phyloP scores from a whole-genome alignment of 64 coral and sea anemone genomes.

The Anthopleura sola region DNA sequence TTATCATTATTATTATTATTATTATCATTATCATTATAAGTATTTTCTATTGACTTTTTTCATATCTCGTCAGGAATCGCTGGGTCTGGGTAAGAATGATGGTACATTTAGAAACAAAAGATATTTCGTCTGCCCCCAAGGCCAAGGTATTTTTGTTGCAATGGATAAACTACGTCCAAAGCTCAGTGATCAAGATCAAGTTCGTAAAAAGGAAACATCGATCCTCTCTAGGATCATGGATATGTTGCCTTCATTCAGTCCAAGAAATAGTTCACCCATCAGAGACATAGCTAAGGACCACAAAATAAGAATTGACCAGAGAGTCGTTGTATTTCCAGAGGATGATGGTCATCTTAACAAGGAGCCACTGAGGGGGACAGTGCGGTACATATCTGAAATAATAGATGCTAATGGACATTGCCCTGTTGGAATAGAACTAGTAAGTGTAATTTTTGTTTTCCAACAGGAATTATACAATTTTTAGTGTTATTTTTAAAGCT shows the following conservation, averaged over 20 bases:
- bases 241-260: not conserved
- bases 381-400: conserved; percentile 26
- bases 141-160: conserved; percentile 65
- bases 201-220: not conserved
- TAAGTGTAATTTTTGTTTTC: not conserved
- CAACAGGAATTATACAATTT: too few species aligned
- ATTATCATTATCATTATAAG: too few species aligned
- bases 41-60: too few species aligned
- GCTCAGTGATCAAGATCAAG: not conserved
- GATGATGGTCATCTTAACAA: not conserved
- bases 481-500: too few species aligned
- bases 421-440: conserved; percentile 38
- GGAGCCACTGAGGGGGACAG: conserved; percentile 13
- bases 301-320: conserved; percentile 23
- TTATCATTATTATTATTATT: too few species aligned
- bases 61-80: conserved; percentile 22
- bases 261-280: not conserved
- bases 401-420: not conserved
- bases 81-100: conserved; percentile 52
- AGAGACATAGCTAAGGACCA: not conserved
- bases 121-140: conserved; percentile 38
- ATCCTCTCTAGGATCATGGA: not conserved
- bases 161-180: conserved; percentile 52
- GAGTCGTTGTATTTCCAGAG: conserved; percentile 20
- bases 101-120: conserved; percentile 52